Evolutionary conservation across 2,888 invertebrate species (phyloP), one percentile per base, ranked within the genome.

Genomic region (Mechanitis messenoides): DNA sequence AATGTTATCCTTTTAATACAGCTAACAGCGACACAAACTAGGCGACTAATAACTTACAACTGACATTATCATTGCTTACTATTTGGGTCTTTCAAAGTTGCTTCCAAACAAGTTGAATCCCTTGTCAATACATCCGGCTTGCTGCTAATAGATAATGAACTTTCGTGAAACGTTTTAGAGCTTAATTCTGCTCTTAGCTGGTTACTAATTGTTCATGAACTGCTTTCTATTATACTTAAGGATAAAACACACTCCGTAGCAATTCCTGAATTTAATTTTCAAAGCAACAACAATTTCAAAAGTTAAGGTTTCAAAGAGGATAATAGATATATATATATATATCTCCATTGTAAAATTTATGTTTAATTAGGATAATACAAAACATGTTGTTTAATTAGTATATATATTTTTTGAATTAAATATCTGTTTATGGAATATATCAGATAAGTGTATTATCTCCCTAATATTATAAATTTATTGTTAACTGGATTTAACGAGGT

Each of bases 41-140:
- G 42, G 31, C 50, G 31, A 50, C 50, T 50, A 31, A 50, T 31
- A 42, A 42, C 9, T 42, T 42, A 50, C 50, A 50, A 50, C 31
- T 28, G 50, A 50, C 54, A 42, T 45, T 60, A 61, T 56, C 54
- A 47, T 45, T 53, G 60, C 45, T 38, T n/a, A 45, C 20, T 46
- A 54, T 53, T 53, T 56, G 45, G 56, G 56, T 56, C 56, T 56
- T 53, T 53, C 46, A 56, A 61, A 57, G 45, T 57, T 42, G 42
- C 42, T 11, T 61, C 46, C 54, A 45, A 53, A 60, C 56, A 61
- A 57, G 53, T 57, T 53, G 57, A 57, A 53, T 61, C 61, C 61
- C 61, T 53, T 61, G 61, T 54, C 61, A 38, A 61, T 61, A 57
- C 45, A 56, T 46, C 35, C 33, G 28, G 33, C 35, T 45, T 33